Evolutionary conservation across 2,113 vertebrate genomes (phyloP), one percentile per base, ranked within the genome.

Genomic region (Loxodonta africana): DNA sequence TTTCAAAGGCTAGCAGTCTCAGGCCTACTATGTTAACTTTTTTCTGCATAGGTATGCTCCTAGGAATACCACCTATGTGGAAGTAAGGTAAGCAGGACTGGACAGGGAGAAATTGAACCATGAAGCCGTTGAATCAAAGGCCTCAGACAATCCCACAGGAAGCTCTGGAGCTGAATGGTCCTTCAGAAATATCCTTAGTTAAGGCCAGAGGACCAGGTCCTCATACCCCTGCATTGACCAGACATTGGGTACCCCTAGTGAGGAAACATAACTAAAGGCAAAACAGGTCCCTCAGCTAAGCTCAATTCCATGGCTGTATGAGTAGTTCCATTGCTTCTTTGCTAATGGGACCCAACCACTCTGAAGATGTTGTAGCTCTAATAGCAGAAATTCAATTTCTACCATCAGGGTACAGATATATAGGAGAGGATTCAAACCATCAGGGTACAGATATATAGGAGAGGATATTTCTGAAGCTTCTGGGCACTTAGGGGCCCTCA

Each of bases 301-400:
- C 28, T 11, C 11, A 69, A 69, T 2, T 11, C 15, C 82, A 4
- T 33, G 44, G 30, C 74, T 86, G 21, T 21, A 37, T 63, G 48
- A 90, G 80, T 48, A 57, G 26, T 48, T 63, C 30, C 30, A 6
- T 25, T 80, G 33, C 20, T 88, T 69, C 80, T 90, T 83, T 84
- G 37, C 65, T 91, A 71, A 83, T 69, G 25, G 41, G 5, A 85
- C 26, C 46, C 14, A 86, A 67, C 5, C 25, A 51, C 51, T 71
- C 67, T 21, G 81, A 93, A 94, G 41, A 86, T 74, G 63, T 57
- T 94, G 63, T 30, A 71, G 88, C 51, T 73, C 48, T 91, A 85
- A 82, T 15, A 63, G 37, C 63, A 85, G 28, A 84, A 88, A 53
- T 88, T 88, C 74, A 41, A 73, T 25, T 88, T 82, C 73, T 44